Conservation (phyloP, 2,888 invertebrate species). For the Philereme vetulata region DNA sequence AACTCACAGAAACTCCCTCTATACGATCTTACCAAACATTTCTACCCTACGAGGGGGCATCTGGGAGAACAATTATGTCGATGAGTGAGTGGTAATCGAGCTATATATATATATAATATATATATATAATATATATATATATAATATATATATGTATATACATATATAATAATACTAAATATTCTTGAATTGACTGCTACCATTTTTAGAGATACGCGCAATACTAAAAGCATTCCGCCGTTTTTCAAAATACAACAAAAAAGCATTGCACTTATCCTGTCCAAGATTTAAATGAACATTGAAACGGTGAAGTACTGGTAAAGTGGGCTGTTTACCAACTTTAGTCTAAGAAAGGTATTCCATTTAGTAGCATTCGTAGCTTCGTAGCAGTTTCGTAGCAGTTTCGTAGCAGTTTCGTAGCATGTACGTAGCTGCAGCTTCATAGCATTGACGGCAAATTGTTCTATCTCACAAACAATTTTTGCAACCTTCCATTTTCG, state of each 20-base stretch:
- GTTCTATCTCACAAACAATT: background rate
- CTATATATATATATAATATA: no score
- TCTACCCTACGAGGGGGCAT: no score
- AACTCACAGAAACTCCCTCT: no score
- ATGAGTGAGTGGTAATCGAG: no score
- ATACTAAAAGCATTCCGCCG: background rate
- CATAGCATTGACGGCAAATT: background rate
- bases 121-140: no score
- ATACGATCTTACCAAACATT: no score
- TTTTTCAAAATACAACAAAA: background rate
- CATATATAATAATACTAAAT: no score
- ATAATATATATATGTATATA: no score
- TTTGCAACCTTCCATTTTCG: background rate
- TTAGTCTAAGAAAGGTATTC: background rate
- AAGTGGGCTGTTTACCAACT: background rate
- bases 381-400: background rate
- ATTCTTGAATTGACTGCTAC: background rate
- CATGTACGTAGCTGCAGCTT: background rate
- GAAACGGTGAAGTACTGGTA: background rate
- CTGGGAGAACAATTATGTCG: no score
- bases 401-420: conserved; percentile 3
- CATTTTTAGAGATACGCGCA: background rate
- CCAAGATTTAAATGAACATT: background rate
- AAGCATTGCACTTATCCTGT: background rate
- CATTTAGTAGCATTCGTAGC: background rate